Base-by-base conservation (phyloP, 2,797 vertebrate species). In the Brachyalestes nurse region DNA sequence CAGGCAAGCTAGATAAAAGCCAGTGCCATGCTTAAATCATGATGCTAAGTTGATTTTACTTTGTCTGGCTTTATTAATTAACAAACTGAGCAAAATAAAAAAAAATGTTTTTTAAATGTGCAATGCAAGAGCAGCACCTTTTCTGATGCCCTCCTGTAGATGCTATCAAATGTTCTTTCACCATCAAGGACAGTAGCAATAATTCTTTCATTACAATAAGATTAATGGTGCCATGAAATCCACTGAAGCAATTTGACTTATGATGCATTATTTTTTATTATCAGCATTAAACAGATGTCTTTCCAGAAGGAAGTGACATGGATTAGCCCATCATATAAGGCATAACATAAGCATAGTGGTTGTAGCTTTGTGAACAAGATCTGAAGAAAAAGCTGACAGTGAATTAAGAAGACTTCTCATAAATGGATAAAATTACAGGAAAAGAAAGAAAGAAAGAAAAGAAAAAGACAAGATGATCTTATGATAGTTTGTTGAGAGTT, bases 211-310 rank as follows among this genome's bases (percentile, higher is more conserved):
- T 38, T 19, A 38, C 9, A 45, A 38, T 65, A 65, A 67, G 65
- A 45, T 67, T 10, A 67, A 23, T 69, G 42, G 23, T 47, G 42
- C 21, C 38, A 42, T 66, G 19, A 42, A 12, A 42, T 42, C 34
- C 62, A 65, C 34, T 65, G 34, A 65, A 65, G 34, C 62, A 65
- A 40, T 65, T 65, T 65, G 14, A 67, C 19, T 47, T 67, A 21
- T 40, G 13, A 21, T 45, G 19, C 40, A 45, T 69, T 69, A 6
- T 47, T 23, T 47, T 49, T 16, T 3, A 69, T 47, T 47, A 69
- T 47, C 66, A 69, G 8, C 38, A 69, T 69, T 47, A 69, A 23
- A 6, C 66, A 69, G 66, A 69, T 47, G 21, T 49, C 38, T 47
- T 12, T 5, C 9, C 40, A 23, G 42, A 23, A 23, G 42, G 8